Evolutionary conservation across 2,797 vertebrate genomes (phyloP).

Genomic region (Eurystomus glaucurus): DNA sequence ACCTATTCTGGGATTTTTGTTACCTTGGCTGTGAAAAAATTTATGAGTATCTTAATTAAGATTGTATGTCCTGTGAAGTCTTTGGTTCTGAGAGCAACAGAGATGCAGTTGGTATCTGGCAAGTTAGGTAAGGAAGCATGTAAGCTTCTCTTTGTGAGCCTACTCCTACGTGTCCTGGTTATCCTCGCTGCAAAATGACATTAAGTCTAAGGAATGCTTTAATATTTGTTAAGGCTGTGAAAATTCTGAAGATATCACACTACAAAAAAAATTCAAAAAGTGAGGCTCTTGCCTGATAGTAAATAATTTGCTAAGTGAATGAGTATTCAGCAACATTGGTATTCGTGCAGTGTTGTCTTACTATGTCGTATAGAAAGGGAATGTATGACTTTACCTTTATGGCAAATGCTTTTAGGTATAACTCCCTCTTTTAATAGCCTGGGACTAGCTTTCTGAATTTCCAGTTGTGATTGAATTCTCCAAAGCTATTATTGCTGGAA

Average conservation of each 20-base stretch:
- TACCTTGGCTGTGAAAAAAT: neutral
- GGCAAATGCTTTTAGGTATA: slow-evolving; percentile 14
- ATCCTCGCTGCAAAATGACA: neutral
- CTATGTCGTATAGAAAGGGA: neutral
- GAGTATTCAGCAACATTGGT: neutral
- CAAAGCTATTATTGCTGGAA: slow-evolving; percentile 62
- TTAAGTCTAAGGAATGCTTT: neutral
- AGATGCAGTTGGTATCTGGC: neutral
- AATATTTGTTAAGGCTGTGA: neutral
- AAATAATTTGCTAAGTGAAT: neutral
- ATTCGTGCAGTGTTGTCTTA: neutral
- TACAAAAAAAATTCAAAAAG: neutral
- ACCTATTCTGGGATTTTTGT: neutral
- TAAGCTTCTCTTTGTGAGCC: neutral
- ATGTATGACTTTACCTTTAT: neutral
- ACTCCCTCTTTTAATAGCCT: slow-evolving; percentile 37
- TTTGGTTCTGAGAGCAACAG: neutral
- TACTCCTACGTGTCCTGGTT: neutral
- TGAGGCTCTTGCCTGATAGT: neutral
- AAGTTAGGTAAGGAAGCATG: neutral
- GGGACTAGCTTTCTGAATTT: slow-evolving; percentile 59
- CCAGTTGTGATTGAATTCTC: slow-evolving; percentile 27
- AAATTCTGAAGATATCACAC: neutral
- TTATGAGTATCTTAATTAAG: neutral
- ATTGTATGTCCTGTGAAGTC: neutral